Conservation (phyloP, 2,888 invertebrate genomes). For the Smittia aterrima region DNA sequence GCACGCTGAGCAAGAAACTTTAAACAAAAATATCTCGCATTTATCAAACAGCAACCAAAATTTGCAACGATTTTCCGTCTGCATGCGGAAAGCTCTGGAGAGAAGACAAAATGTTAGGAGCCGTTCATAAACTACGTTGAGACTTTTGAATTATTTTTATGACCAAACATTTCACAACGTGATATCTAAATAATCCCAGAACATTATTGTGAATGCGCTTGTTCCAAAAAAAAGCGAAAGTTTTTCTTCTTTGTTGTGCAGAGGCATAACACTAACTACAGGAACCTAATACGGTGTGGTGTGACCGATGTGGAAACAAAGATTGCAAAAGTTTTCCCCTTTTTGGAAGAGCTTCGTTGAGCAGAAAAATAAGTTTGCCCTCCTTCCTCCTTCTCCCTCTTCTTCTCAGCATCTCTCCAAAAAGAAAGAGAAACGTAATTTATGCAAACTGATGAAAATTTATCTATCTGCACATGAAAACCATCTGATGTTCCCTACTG, state of each 20-base stretch:
- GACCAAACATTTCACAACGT: too few relatives aligned
- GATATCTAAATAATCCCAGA: too few relatives aligned
- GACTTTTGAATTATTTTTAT: too few relatives aligned
- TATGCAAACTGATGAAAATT: conserved; percentile 42
- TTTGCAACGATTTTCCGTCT: background rate
- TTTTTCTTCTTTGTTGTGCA: too few relatives aligned
- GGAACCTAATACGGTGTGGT: background rate
- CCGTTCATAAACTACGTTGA: too few relatives aligned
- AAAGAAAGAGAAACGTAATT: conserved; percentile 28
- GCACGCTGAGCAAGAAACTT: conserved; percentile 1
- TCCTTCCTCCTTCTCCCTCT: background rate
- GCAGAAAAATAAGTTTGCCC: conserved; percentile 14
- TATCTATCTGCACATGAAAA: conserved; percentile 42
- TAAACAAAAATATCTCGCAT: conserved; percentile 29
- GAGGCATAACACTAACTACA: conserved; percentile 12
- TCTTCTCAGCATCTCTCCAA: background rate
- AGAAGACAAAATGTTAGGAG: background rate
- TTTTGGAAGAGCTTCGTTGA: background rate
- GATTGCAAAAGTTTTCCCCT: conserved; percentile 30
- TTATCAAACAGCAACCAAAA: conserved; percentile 23
- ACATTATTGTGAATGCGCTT: background rate
- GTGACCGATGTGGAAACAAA: conserved; percentile 11
- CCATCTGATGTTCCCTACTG: conserved; percentile 41
- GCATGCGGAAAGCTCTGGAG: background rate
- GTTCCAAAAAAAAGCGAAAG: background rate